These are phyloP conservation scores for cat (Felis catus) DNA, from an alignment of 2,113 vertebrate species.

Conservation along the genomic window DNA sequence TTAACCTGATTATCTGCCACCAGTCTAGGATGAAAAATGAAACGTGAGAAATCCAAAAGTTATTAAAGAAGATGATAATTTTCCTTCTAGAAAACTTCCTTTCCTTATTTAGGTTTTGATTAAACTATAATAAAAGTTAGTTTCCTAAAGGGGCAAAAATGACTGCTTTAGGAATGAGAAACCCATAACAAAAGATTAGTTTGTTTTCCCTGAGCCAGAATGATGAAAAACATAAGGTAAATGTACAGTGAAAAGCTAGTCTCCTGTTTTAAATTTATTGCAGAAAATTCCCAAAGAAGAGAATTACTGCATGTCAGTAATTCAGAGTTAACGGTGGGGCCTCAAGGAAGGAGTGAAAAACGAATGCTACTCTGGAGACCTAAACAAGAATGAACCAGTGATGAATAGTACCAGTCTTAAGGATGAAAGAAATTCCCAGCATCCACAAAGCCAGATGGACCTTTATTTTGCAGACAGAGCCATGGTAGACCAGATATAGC, in stretches of 20 bases:
- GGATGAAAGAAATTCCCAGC: background rate
- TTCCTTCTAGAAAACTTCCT: background rate
- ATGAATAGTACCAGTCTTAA: background rate
- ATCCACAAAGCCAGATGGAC: background rate
- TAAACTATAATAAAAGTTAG: background rate
- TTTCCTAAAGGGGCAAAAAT: background rate
- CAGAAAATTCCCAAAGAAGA: background rate
- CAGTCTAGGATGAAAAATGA: background rate
- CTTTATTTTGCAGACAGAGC: background rate
- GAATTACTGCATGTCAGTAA: background rate
- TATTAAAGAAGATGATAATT: background rate
- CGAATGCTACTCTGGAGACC: background rate
- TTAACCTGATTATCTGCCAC: background rate
- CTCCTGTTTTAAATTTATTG: background rate
- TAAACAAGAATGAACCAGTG: background rate
- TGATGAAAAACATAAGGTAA: background rate
- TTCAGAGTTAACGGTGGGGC: background rate
- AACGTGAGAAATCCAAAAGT: background rate
- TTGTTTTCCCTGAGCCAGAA: background rate
- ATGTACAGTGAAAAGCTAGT: background rate
- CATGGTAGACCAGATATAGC: background rate
- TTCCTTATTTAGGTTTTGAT: background rate
- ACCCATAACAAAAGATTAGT: background rate
- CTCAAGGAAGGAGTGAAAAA: background rate
- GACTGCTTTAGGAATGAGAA: background rate